phyloP scores from a whole-genome alignment of 2,888 invertebrate genomes.

The Synergus umbraculus region DNA sequence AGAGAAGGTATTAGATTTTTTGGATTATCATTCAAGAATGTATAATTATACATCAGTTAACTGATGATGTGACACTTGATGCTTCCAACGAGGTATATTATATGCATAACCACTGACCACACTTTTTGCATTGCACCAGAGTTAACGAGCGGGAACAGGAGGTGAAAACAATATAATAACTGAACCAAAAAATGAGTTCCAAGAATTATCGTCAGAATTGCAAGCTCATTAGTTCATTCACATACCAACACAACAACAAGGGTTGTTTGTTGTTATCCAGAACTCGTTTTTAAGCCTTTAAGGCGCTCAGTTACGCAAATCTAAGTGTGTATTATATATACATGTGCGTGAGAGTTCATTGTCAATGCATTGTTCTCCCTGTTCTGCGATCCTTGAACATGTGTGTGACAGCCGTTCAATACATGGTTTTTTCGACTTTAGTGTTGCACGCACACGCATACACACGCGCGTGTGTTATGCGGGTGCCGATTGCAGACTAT shows the following conservation, averaged over 20 bases:
- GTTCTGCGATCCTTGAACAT: slow-evolving; percentile 1
- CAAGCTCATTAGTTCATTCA: background rate
- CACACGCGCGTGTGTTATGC: slow-evolving; percentile 12
- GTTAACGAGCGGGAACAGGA: background rate
- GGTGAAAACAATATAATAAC: background rate
- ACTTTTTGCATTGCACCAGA: background rate
- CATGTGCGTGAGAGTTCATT: slow-evolving; percentile 16
- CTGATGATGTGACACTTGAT: too few species aligned
- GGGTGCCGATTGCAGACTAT: slow-evolving; percentile 25
- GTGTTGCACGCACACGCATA: slow-evolving; percentile 4
- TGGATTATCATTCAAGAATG: too few species aligned
- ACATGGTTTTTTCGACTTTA: slow-evolving; percentile 39
- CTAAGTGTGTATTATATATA: background rate
- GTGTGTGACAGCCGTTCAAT: slow-evolving; percentile 35
- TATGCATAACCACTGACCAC: background rate
- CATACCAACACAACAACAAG: background rate
- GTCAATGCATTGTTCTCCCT: slow-evolving; percentile 19
- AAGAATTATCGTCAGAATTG: background rate
- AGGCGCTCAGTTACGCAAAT: slow-evolving; percentile 20
- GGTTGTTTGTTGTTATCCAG: slow-evolving; percentile 3
- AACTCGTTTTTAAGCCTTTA: slow-evolving; percentile 27
- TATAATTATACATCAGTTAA: too few species aligned
- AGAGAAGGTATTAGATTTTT: background rate
- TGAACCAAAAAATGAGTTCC: background rate
- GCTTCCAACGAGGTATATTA: too few species aligned